Evolutionary conservation across 1,140 invertebrate species (phyloP).

Genomic region (Parasteatoda tepidariorum): DNA sequence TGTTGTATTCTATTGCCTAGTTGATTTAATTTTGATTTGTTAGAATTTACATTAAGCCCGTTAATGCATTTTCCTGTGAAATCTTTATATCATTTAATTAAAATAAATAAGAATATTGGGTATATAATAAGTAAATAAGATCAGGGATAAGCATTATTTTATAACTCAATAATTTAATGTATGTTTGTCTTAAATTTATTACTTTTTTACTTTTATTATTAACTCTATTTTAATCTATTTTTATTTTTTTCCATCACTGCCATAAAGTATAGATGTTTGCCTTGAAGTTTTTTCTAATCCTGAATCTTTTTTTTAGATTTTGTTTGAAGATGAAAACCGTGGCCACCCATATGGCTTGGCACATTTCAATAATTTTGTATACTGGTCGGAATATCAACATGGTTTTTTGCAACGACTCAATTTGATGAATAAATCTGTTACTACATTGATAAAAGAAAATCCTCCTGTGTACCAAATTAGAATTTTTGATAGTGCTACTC

Average conservation of each 20-base stretch:
- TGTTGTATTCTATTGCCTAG: no score
- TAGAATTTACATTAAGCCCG: no score
- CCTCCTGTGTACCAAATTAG: constrained; percentile 75
- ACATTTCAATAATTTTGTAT: constrained; percentile 69
- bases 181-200: not conserved
- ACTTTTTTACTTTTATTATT: not conserved
- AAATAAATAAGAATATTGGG: no score
- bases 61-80: no score
- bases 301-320: constrained; percentile 34
- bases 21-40: no score
- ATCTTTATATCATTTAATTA: no score
- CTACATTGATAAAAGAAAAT: constrained; percentile 69
- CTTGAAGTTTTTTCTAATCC: not conserved
- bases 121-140: no score
- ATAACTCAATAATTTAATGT: not conserved
- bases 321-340: constrained; percentile 65
- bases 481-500: constrained; percentile 72
- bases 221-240: not conserved
- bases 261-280: no score
- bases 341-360: constrained; percentile 73
- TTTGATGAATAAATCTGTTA: constrained; percentile 67
- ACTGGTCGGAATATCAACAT: constrained; percentile 74
- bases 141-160: no score
- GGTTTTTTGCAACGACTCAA: constrained; percentile 73
- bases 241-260: no score